Evolutionary conservation across 1,140 invertebrate species (phyloP), one percentile per base, ranked within the genome.

Genomic region (Harpegnathos saltator): DNA sequence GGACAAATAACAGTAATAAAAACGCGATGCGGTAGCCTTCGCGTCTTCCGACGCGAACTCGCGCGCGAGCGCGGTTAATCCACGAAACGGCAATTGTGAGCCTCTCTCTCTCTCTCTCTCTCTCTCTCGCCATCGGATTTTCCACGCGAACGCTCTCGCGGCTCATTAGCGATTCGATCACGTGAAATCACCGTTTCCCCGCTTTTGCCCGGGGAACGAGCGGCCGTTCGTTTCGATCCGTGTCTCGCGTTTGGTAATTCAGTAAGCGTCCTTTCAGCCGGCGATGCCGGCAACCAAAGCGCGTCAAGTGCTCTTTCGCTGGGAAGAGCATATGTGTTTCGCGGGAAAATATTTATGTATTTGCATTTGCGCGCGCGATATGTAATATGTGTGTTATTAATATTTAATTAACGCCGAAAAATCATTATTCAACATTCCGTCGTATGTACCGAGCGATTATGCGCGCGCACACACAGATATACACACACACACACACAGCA

Each of bases 1-100:
- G 74, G 81, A 86, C 85, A 86, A 87, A 87, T 87, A 87, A 86
- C 81, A 87, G 85, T 87, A 87, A 87, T 87, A 87, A 87, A 74
- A 82, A 82, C 44, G 44, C 38, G 54, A 54, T 5, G 59, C 68
- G 44, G 48, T 50, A 52, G 73, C 75, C 56, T 65, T 80, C 61
- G 80, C 65, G 19, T 66, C 61, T 56, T 75, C 54, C 73, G 86
- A 73, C 85, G 1, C 22, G 52, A 29, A 19, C 75, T 29, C 58
- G 9, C 26, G 19, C 48, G 9, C 24, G 19, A 50, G 38, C 61
- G 72, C 58, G n/a, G 83, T 87, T 88, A 88, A 88, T 87, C 83
- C 65, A 12, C 48, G 83, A 80, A 75, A 84, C 44, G 59, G 82
- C 63, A 87, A 88, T 87, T 83, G 77, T 3, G 5, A 82, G 63